Evolutionary conservation across 2,888 invertebrate species (phyloP).

Genomic region (Caenorhabditis uteleia): DNA sequence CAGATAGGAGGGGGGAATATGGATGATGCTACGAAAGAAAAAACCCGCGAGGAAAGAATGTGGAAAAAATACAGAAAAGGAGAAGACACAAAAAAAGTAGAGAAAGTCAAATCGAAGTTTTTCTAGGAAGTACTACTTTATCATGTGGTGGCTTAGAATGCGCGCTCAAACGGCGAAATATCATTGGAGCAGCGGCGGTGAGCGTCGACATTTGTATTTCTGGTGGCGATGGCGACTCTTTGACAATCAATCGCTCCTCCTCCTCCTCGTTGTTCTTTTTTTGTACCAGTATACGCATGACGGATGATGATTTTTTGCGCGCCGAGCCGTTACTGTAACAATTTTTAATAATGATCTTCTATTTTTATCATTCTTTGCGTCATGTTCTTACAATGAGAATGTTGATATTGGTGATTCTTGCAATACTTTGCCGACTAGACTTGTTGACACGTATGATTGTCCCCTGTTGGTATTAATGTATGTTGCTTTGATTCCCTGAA

Average conservation of each 20-base stretch:
- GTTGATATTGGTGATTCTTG: constrained; percentile 24
- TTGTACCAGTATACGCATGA: constrained; percentile 34
- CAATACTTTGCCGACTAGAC: constrained; percentile 23
- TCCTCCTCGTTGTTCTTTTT: constrained; percentile 33
- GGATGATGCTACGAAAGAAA: too few species aligned
- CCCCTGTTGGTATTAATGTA: constrained; percentile 34
- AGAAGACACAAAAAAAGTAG: not conserved
- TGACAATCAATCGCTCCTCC: constrained; percentile 30
- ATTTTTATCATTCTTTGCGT: too few species aligned
- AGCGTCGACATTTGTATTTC: constrained; percentile 29
- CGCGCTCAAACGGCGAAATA: constrained; percentile 39
- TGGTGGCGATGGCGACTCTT: constrained; percentile 32
- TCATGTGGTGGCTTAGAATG: constrained; percentile 28
- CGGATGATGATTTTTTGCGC: constrained; percentile 33
- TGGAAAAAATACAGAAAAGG: not conserved
- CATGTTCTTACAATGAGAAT: too few species aligned
- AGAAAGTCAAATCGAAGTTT: constrained; percentile 21
- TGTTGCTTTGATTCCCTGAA: constrained; percentile 39
- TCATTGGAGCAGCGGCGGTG: constrained; percentile 16
- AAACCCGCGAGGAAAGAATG: too few species aligned
- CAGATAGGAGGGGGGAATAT: too few species aligned
- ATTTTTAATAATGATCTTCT: too few species aligned
- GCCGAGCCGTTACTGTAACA: constrained; percentile 29
- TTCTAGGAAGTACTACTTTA: constrained; percentile 32
- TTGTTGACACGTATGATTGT: constrained; percentile 39